Evolutionary conservation across 2,797 vertebrate species (phyloP).

Genomic region (Cossypha niveicapilla): DNA sequence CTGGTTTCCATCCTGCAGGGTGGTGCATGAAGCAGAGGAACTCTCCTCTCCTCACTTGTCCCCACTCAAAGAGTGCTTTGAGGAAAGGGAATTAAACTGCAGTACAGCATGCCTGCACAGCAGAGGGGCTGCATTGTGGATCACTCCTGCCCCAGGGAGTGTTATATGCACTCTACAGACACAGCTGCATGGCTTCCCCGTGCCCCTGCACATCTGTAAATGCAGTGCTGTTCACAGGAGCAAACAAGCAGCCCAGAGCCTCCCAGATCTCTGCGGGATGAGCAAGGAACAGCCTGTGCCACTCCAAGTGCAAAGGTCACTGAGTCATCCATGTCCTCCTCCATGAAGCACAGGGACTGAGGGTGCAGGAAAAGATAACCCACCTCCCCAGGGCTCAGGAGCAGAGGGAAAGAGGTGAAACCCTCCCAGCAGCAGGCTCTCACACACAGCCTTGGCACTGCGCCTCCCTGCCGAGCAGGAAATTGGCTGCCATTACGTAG

Average conservation of each 20-base stretch:
- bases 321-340: background rate
- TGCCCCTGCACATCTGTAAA: background rate
- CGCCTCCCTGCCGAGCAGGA: background rate
- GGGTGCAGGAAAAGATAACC: background rate
- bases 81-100: background rate
- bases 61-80: background rate
- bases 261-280: background rate
- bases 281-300: background rate
- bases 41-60: background rate
- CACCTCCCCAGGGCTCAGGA: background rate
- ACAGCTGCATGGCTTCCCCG: background rate
- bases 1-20: background rate
- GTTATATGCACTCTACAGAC: background rate
- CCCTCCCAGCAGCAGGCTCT: background rate
- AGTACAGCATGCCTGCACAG: fast-evolving
- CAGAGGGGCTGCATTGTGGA: background rate
- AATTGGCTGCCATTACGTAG: background rate
- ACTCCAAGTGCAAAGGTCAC: background rate
- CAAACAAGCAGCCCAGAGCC: background rate
- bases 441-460: background rate
- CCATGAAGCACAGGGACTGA: background rate
- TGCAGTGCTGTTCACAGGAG: fast-evolving
- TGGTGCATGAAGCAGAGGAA: background rate
- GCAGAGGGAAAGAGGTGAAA: background rate
- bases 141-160: background rate